Evolutionary conservation across 2,888 invertebrate genomes (phyloP).

Genomic region (Odiellus spinosus): DNA sequence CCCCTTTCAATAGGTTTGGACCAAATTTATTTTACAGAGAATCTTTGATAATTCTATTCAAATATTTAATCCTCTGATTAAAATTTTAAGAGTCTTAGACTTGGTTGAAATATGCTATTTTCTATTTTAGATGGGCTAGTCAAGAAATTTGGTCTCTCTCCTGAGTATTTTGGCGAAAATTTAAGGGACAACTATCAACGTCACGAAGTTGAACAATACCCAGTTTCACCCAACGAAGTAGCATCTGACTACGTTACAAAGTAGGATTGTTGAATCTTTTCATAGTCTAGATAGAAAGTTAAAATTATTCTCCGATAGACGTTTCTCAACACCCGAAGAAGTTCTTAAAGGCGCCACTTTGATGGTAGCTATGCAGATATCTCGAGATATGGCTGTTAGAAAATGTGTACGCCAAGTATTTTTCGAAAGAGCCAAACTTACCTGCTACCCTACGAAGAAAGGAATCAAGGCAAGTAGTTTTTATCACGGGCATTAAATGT

Average conservation of each 20-base stretch:
- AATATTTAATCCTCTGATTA: too few relatives aligned
- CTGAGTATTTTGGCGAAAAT: constrained; percentile 92
- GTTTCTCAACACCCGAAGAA: constrained; percentile 56
- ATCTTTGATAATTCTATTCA: too few relatives aligned
- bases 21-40: too few relatives aligned
- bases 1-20: too few relatives aligned
- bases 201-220: constrained; percentile 85
- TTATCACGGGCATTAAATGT: not conserved
- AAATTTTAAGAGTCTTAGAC: too few relatives aligned
- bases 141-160: constrained; percentile 76
- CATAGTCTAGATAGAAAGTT: not conserved
- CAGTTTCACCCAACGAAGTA: constrained; percentile 61
- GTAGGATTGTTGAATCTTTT: not conserved
- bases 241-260: constrained; percentile 52
- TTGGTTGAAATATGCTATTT: too few relatives aligned
- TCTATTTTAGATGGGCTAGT: constrained; percentile 50
- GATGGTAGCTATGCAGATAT: constrained; percentile 86
- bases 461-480: constrained; percentile 50
- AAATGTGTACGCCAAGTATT: constrained; percentile 69
- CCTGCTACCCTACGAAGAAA: constrained; percentile 66
- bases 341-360: constrained; percentile 77
- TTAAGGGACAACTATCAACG: constrained; percentile 85
- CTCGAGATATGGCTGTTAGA: constrained; percentile 75
- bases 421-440: constrained; percentile 70
- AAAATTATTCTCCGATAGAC: constrained; percentile 26